Evolutionary conservation across 2,797 vertebrate genomes (phyloP).

Genomic region (Telmatherina bonti): DNA sequence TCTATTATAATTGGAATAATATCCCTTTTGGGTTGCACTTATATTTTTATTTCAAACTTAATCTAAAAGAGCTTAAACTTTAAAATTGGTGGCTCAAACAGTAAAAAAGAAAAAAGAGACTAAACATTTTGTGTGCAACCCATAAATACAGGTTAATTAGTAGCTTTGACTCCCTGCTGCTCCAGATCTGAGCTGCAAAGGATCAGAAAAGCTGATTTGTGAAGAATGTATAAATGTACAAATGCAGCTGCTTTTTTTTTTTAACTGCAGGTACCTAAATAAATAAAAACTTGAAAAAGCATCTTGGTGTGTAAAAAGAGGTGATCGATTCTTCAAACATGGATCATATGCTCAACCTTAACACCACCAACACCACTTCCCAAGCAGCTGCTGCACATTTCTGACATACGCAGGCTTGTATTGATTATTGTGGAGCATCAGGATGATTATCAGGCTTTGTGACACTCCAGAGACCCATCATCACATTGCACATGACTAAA

Average conservation of each 20-base stretch:
- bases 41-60: too few relatives aligned
- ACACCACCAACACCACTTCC: too few relatives aligned
- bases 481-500: not conserved
- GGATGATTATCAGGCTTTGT: not conserved
- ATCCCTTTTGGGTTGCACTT: too few relatives aligned
- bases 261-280: too few relatives aligned
- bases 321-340: not conserved
- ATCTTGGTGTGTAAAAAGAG: not conserved
- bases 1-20: too few relatives aligned
- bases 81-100: too few relatives aligned
- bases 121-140: not conserved
- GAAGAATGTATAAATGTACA: too few relatives aligned
- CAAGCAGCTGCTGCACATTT: too few relatives aligned
- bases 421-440: constrained; percentile 10
- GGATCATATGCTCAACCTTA: not conserved
- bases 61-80: too few relatives aligned
- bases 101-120: too few relatives aligned
- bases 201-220: not conserved
- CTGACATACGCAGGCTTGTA: not conserved
- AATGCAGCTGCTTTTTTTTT: too few relatives aligned
- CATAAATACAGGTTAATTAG: not conserved
- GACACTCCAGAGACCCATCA: not conserved
- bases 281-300: too few relatives aligned
- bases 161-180: not conserved
- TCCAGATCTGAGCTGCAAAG: not conserved